A percentile compares a stretch with the other conserved stretches of the same genome.
Conservation (phyloP, 2,797 vertebrate genomes). For the Rhadinocentrus ornatus region DNA sequence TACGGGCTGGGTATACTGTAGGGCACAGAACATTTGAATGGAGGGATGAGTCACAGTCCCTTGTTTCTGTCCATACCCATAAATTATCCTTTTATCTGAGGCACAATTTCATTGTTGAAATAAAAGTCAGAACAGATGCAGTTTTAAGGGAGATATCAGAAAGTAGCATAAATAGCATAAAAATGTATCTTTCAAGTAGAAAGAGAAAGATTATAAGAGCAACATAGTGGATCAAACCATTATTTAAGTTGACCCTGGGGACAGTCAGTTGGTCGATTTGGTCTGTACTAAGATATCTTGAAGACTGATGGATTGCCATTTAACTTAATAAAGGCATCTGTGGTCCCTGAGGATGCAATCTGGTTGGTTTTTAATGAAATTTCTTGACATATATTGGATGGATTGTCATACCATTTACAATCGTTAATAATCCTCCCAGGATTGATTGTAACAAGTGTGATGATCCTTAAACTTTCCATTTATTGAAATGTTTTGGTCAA, state of each 20-base stretch:
- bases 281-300: background rate
- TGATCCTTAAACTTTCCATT: background rate
- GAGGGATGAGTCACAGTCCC: slow-evolving; percentile 37
- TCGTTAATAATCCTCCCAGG: background rate
- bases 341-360: background rate
- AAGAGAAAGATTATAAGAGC: background rate
- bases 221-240: background rate
- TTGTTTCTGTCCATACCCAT: slow-evolving; percentile 18
- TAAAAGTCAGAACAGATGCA: slow-evolving; percentile 9
- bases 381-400: background rate
- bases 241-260: background rate
- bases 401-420: background rate
- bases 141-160: slow-evolving; percentile 26
- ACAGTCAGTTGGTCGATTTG: background rate
- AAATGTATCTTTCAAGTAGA: background rate
- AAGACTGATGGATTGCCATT: background rate
- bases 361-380: background rate
- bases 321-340: background rate
- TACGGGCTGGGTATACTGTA: slow-evolving; percentile 23
- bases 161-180: background rate
- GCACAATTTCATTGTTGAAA: slow-evolving; percentile 18
- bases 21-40: slow-evolving; percentile 40
- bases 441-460: background rate
- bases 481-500: background rate
- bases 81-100: slow-evolving; percentile 34